A percentile compares a stretch with the other conserved stretches of the same genome.
Conservation (phyloP, 2,888 invertebrate genomes). For the Drosophila melanosoma region DNA sequence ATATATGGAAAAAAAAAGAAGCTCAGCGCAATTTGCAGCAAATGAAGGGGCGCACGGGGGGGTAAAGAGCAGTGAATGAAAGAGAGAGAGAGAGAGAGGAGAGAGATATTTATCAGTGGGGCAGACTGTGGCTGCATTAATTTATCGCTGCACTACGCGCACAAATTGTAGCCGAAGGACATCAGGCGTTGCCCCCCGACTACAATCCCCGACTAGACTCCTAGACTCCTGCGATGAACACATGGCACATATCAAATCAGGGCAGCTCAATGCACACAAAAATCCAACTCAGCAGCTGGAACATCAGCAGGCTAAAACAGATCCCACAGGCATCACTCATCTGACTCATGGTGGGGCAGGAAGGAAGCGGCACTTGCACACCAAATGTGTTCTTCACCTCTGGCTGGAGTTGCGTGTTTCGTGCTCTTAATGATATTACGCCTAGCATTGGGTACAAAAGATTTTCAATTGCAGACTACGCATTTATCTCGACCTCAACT, state of each 20-base stretch:
- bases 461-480: slow-evolving; percentile 54
- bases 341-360: slow-evolving; percentile 48
- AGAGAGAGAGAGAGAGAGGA: neutral
- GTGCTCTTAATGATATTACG: slow-evolving; percentile 45
- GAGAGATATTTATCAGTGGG: slow-evolving; percentile 62
- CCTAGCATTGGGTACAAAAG: slow-evolving; percentile 56
- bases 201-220: neutral
- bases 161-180: slow-evolving; percentile 84
- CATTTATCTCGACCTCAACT: slow-evolving; percentile 34
- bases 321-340: slow-evolving; percentile 39
- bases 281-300: neutral
- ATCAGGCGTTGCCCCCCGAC: slow-evolving; percentile 47
- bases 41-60: slow-evolving; percentile 8
- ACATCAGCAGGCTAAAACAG: slow-evolving; percentile 23
- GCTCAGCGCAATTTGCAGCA: slow-evolving; percentile 61
- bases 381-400: slow-evolving; percentile 75
- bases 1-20: slow-evolving; percentile 41
- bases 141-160: slow-evolving; percentile 84
- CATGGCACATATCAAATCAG: slow-evolving; percentile 47
- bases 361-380: slow-evolving; percentile 62
- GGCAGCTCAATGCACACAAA: slow-evolving; percentile 31
- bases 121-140: slow-evolving; percentile 62
- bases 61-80: neutral
- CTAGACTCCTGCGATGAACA: slow-evolving; percentile 20
- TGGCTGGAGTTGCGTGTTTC: slow-evolving; percentile 65